Base-by-base conservation (phyloP, 1,140 invertebrate species). In the Zaprionus tsacasi region DNA sequence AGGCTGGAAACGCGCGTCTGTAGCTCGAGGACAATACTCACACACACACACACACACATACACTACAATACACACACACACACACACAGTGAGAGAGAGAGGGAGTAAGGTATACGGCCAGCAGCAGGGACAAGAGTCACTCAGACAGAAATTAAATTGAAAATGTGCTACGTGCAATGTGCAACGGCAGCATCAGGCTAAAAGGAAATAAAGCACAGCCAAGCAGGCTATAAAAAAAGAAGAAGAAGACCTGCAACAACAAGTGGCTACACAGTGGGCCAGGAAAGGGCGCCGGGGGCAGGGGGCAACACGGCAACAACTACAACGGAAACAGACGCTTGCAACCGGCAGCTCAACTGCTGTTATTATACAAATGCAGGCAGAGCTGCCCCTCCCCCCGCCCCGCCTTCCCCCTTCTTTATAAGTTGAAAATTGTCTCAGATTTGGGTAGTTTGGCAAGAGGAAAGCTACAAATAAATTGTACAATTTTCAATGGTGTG, bases 121-220 rank as follows among this genome's bases (percentile, higher is more conserved):
- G 59, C 55, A 58, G 50, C 57, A 74, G 64, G 63, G 36, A 57
- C 33, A 50, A 66, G 61, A 66, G 69, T 65, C 77, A 70, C 60
- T 66, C 76, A 89, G 78, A 89, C 85, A 89, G 85, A 88, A 88
- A 88, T 88, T 88, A 88, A 88, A 88, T 88, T 88, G 83, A 82
- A 88, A 89, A 83, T 88, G 83, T 78, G 79, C 75, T 85, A 81
- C 67, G 55, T 65, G 67, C 71, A 70, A 55, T 58, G 55, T 81
- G 78, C 78, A 81, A 73, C 72, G 76, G 45, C 68, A 70, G 15
- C 71, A 61, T 71, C 76, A 76, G 65, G 73, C 85, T 78, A 81
- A 88, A 81, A 89, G 83, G 85, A 88, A 88, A 88, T 83, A 88
- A 82, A 83, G 78, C 85, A 88, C 79, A 89, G 65, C 85, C 83